A percentile compares a stretch with the other conserved stretches of the same genome.
These are phyloP conservation scores for Alcis repandata DNA, from an alignment of 2,888 invertebrate species.

Conservation along the genomic window DNA sequence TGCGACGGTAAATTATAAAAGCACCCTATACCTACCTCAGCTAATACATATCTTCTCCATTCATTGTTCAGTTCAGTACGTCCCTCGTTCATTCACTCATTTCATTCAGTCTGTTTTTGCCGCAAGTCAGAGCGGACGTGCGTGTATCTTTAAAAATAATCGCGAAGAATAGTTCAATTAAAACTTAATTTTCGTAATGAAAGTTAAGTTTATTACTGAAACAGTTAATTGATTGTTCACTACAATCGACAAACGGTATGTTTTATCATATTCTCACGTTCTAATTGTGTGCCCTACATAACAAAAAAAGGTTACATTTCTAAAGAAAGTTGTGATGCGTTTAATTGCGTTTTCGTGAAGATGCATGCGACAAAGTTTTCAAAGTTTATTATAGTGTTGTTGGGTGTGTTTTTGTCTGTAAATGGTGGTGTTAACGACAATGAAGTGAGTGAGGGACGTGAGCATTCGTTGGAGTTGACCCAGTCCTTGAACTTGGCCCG, in stretches of 20 bases:
- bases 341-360: slow-evolving; percentile 62
- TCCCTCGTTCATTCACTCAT: too few relatives aligned
- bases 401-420: slow-evolving; percentile 65
- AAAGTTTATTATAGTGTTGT: slow-evolving; percentile 62
- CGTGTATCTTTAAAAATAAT: not conserved
- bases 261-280: not conserved
- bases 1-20: too few relatives aligned
- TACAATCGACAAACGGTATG: not conserved
- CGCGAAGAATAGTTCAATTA: slow-evolving; percentile 1
- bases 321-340: slow-evolving; percentile 69
- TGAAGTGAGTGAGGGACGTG: slow-evolving; percentile 56
- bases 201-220: slow-evolving; percentile 43
- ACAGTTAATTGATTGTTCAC: slow-evolving; percentile 4
- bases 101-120: slow-evolving; percentile 2
- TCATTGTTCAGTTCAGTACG: too few relatives aligned
- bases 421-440: slow-evolving; percentile 67
- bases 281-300: slow-evolving; percentile 69
- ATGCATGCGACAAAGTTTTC: slow-evolving; percentile 63
- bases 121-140: not conserved
- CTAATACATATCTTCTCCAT: too few relatives aligned
- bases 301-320: slow-evolving; percentile 58
- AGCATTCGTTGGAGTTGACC: slow-evolving; percentile 86
- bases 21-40: too few relatives aligned
- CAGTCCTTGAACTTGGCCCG: slow-evolving; percentile 88
- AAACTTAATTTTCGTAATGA: slow-evolving; percentile 11